Percentiles rank a stretch among this genome's conserved stretches.
These are phyloP conservation scores for Astreopora myriophthalma DNA, from an alignment of 64 coral and sea anemone species.

Conservation along the genomic window DNA sequence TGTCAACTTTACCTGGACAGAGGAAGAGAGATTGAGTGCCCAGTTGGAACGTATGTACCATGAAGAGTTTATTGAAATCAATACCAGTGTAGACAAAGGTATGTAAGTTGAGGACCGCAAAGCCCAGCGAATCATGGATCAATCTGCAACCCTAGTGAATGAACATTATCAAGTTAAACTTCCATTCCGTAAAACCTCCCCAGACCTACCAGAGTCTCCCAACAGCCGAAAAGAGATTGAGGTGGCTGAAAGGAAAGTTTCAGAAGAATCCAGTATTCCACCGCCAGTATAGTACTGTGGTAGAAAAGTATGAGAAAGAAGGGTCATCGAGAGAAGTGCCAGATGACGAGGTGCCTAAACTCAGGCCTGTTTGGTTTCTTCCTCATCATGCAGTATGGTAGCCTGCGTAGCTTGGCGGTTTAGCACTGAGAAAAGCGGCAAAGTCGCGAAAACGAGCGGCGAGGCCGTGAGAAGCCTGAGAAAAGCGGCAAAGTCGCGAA, in stretches of 20 bases:
- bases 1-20: not conserved
- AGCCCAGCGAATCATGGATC: slow-evolving; percentile 45
- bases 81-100: not conserved
- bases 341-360: not conserved
- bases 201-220: slow-evolving; percentile 71
- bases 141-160: slow-evolving; percentile 32
- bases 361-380: not conserved
- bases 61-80: not conserved
- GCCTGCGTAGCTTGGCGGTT: too few species aligned
- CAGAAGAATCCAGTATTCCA: slow-evolving; percentile 60
- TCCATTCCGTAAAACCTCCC: slow-evolving; percentile 67
- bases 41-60: not conserved
- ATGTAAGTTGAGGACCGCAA: not conserved
- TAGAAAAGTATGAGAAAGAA: slow-evolving; percentile 55
- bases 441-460: too few species aligned
- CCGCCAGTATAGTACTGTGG: slow-evolving; percentile 22
- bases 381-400: slow-evolving; percentile 23
- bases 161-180: slow-evolving; percentile 69
- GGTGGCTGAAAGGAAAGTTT: slow-evolving; percentile 48
- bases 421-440: too few species aligned
- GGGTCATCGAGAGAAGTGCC: not conserved
- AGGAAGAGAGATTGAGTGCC: not conserved
- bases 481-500: too few species aligned
- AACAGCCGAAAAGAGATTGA: slow-evolving; percentile 54
- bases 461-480: too few species aligned